Percentiles rank a stretch among this genome's conserved stretches.
Conservation (phyloP, 2,113 vertebrate species). For the Varanus komodoensis region DNA sequence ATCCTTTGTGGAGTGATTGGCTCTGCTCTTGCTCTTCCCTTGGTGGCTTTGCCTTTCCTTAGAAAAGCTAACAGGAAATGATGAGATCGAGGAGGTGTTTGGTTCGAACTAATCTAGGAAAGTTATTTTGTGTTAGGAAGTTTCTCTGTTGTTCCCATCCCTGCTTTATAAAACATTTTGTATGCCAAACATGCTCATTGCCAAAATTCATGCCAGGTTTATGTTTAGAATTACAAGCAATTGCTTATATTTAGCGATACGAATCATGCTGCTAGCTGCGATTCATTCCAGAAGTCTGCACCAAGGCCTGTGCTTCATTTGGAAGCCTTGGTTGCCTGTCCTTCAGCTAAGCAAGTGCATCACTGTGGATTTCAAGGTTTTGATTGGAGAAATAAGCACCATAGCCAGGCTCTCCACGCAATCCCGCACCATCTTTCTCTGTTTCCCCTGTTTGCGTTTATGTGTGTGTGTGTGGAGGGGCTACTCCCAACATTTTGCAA, state of each 20-base stretch:
- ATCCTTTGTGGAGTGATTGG: constrained; percentile 35
- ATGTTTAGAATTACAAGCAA: constrained; percentile 67
- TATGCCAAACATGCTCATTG: constrained; percentile 67
- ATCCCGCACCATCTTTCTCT: no score
- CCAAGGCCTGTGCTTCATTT: constrained; percentile 52
- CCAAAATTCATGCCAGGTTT: constrained; percentile 73
- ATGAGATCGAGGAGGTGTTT: constrained; percentile 32
- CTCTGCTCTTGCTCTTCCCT: constrained; percentile 28
- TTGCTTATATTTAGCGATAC: constrained; percentile 48
- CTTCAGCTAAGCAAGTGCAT: constrained; percentile 33
- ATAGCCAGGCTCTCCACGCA: no score
- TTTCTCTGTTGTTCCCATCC: constrained; percentile 47
- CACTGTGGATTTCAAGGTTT: constrained; percentile 34
- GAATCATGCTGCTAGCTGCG: constrained; percentile 57
- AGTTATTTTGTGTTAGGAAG: constrained; percentile 56
- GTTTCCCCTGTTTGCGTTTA: no score
- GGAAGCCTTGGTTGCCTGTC: constrained; percentile 65
- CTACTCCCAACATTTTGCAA: no score
- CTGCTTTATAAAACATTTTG: constrained; percentile 69
- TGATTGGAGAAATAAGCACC: neutral
- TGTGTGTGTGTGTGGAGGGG: no score
- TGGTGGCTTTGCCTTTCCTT: neutral
- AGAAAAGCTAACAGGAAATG: constrained; percentile 38
- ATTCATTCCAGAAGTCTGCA: constrained; percentile 71
- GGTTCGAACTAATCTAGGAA: constrained; percentile 66